phyloP scores from a whole-genome alignment of 2,113 vertebrate species.

The Tachysurus fulvidraco region DNA sequence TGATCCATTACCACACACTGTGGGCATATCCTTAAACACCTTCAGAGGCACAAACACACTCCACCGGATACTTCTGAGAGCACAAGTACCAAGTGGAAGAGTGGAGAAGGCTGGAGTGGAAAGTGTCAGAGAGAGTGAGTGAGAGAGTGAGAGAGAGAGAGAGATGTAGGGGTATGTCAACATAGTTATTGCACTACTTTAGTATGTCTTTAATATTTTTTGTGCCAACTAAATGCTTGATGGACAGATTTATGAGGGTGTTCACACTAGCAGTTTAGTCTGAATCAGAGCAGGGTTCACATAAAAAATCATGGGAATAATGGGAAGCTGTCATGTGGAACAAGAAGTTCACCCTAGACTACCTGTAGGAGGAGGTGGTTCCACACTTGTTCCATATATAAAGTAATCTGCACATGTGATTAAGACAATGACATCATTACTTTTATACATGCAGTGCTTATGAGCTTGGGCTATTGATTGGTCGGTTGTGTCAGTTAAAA shows the following conservation, averaged over 20 bases:
- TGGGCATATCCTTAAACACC: conserved; percentile 57
- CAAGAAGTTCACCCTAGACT: too few relatives aligned
- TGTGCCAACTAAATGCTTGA: not conserved
- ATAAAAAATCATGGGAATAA: too few relatives aligned
- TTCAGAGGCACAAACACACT: conserved; percentile 50
- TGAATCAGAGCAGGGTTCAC: too few relatives aligned
- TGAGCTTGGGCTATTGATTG: too few relatives aligned
- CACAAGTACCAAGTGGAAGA: conserved; percentile 46
- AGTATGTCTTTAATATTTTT: not conserved
- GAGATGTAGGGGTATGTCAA: not conserved
- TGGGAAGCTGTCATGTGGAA: too few relatives aligned
- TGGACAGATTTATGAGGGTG: not conserved
- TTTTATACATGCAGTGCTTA: too few relatives aligned
- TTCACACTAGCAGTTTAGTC: too few relatives aligned
- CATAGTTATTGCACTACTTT: not conserved
- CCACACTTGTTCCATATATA: too few relatives aligned
- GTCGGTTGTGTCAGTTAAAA: too few relatives aligned
- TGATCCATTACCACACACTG: conserved; percentile 49
- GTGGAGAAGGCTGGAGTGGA: not conserved
- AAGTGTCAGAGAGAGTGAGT: not conserved
- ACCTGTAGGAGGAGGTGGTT: too few relatives aligned
- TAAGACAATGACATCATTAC: too few relatives aligned
- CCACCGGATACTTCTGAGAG: conserved; percentile 44
- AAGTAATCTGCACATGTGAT: too few relatives aligned
- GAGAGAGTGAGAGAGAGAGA: conserved; percentile 11